Percentiles rank a stretch among this genome's conserved stretches.
Evolutionary conservation across 2,797 vertebrate genomes (phyloP).

Genomic region (Phataginus tetradactyla): DNA sequence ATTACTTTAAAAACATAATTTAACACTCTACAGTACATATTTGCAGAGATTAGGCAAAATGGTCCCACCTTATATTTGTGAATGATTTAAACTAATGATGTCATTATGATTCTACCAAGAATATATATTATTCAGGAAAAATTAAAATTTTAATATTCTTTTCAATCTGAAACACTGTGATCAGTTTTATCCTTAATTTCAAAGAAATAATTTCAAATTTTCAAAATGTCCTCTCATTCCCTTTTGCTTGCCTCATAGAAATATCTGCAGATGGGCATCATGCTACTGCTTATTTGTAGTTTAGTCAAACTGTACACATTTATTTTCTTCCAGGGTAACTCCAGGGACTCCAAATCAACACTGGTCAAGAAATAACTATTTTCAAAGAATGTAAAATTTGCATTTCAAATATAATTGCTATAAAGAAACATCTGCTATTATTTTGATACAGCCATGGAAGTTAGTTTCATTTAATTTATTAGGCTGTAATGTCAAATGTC

Average conservation of each 20-base stretch:
- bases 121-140: neutral
- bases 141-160: neutral
- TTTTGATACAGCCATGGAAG: neutral
- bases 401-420: neutral
- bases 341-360: neutral
- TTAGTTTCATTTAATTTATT: neutral
- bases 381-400: neutral
- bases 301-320: neutral
- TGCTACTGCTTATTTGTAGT: neutral
- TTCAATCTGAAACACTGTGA: neutral
- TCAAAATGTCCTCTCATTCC: neutral
- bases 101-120: neutral
- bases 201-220: neutral
- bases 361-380: neutral
- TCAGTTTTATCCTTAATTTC: neutral
- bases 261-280: neutral
- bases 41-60: neutral
- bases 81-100: neutral
- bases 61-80: neutral
- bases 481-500: neutral
- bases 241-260: neutral
- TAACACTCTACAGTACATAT: neutral
- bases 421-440: neutral
- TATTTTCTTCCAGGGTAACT: neutral
- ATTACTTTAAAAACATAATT: neutral